A percentile compares a stretch with the other conserved stretches of the same genome.
These are phyloP conservation scores for Atractosteus spatula DNA, from an alignment of 2,113 vertebrate species.

Conservation along the genomic window DNA sequence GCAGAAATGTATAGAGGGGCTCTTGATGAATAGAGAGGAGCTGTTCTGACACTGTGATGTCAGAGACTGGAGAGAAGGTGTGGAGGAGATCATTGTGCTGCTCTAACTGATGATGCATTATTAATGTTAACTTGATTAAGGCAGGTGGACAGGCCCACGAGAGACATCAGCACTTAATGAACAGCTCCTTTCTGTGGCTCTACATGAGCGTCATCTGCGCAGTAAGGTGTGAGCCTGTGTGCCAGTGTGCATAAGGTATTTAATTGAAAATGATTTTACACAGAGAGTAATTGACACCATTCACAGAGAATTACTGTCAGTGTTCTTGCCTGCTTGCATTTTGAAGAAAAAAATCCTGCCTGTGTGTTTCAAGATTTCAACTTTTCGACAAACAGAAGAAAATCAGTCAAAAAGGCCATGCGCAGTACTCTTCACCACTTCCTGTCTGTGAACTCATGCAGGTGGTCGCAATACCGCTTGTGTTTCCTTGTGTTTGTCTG, in stretches of 20 bases:
- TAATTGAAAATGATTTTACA: slow-evolving; percentile 73
- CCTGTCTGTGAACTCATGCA: too few species aligned
- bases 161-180: slow-evolving; percentile 70
- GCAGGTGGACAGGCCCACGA: slow-evolving; percentile 73
- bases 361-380: slow-evolving; percentile 22
- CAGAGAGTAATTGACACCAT: slow-evolving; percentile 65
- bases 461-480: too few species aligned
- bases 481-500: too few species aligned
- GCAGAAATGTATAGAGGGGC: slow-evolving; percentile 36
- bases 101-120: slow-evolving; percentile 70
- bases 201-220: slow-evolving; percentile 70
- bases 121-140: slow-evolving; percentile 76
- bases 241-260: slow-evolving; percentile 61
- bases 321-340: slow-evolving; percentile 44
- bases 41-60: background rate
- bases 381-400: too few species aligned
- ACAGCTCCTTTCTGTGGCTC: slow-evolving; percentile 44
- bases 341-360: slow-evolving; percentile 38
- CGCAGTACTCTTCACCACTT: too few species aligned
- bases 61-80: slow-evolving; percentile 35
- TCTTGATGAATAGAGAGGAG: too few species aligned
- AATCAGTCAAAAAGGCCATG: too few species aligned
- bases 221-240: slow-evolving; percentile 55
- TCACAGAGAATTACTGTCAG: slow-evolving; percentile 42
- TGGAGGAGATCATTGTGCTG: slow-evolving; percentile 67